These are phyloP conservation scores for Coracopsis vasa DNA, from an alignment of 2,113 vertebrate genomes.

Conservation along the genomic window DNA sequence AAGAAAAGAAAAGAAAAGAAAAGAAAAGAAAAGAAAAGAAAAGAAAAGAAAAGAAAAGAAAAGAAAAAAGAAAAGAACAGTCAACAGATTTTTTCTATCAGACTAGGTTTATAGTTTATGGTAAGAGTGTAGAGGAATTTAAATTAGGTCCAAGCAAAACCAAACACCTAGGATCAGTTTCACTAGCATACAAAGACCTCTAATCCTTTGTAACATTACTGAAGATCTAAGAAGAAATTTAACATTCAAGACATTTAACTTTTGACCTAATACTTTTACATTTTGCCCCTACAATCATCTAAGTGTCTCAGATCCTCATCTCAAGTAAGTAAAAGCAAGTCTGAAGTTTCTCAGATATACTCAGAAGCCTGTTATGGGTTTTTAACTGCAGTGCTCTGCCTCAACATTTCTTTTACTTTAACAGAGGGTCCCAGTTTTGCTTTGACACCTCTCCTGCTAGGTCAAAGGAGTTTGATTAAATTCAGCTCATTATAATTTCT, in stretches of 20 bases:
- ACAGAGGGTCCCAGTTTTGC: not conserved
- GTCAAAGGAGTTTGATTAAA: not conserved
- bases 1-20: no score
- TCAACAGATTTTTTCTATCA: not conserved
- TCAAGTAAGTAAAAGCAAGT: not conserved
- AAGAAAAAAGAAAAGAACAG: rapidly evolving
- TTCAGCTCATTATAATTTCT: not conserved
- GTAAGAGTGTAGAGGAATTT: not conserved
- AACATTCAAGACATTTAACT: not conserved
- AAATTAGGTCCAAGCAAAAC: not conserved
- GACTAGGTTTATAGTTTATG: not conserved
- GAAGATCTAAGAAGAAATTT: not conserved
- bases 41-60: no score
- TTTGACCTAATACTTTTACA: not conserved
- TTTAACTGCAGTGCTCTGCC: not conserved
- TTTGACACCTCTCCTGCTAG: not conserved
- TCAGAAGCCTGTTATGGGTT: not conserved
- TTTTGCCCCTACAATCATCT: not conserved
- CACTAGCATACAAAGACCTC: not conserved
- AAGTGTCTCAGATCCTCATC: not conserved
- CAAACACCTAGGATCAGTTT: not conserved
- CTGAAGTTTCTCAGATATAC: not conserved
- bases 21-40: not conserved
- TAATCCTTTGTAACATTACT: not conserved
- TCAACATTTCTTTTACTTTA: not conserved